Evolutionary conservation across 1,140 invertebrate genomes (phyloP).

Genomic region (Gonioctena quinquepunctata): DNA sequence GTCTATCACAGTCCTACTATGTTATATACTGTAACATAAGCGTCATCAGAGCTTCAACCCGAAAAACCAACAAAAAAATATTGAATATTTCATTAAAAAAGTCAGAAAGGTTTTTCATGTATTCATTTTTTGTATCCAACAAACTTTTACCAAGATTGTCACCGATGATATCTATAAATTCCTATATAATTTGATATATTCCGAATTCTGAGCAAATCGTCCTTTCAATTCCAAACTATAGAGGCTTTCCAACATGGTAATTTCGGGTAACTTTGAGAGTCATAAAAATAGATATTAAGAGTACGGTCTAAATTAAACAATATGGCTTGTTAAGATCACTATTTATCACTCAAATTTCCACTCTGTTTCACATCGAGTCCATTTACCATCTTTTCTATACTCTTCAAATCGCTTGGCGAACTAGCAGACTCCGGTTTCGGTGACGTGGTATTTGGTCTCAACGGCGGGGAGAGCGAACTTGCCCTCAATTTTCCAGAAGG

Average conservation of each 20-base stretch:
- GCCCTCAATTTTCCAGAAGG: constrained; percentile 57
- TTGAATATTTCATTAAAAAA: not conserved
- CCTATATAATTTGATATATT: not conserved
- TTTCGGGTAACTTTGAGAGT: too few relatives aligned
- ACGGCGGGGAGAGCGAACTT: constrained; percentile 60
- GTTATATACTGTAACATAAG: not conserved
- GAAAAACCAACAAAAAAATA: not conserved
- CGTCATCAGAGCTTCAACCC: not conserved
- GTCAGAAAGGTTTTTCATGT: not conserved
- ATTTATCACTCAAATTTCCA: constrained; percentile 41
- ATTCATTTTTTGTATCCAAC: too few relatives aligned
- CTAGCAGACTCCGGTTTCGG: constrained; percentile 52
- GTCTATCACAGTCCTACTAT: constrained; percentile 22
- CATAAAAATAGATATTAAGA: not conserved
- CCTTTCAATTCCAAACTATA: too few relatives aligned
- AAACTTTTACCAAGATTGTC: not conserved
- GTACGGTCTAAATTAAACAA: constrained; percentile 16
- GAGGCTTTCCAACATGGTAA: too few relatives aligned
- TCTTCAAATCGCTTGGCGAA: constrained; percentile 80
- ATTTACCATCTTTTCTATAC: constrained; percentile 96
- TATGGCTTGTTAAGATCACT: constrained; percentile 38
- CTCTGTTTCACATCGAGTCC: constrained; percentile 77
- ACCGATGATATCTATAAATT: not conserved
- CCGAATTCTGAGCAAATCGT: too few relatives aligned
- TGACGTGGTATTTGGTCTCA: constrained; percentile 55